Evolutionary conservation across 2,797 vertebrate genomes (phyloP), one percentile per base, ranked within the genome.

Genomic region (Neostethus bicornis): DNA sequence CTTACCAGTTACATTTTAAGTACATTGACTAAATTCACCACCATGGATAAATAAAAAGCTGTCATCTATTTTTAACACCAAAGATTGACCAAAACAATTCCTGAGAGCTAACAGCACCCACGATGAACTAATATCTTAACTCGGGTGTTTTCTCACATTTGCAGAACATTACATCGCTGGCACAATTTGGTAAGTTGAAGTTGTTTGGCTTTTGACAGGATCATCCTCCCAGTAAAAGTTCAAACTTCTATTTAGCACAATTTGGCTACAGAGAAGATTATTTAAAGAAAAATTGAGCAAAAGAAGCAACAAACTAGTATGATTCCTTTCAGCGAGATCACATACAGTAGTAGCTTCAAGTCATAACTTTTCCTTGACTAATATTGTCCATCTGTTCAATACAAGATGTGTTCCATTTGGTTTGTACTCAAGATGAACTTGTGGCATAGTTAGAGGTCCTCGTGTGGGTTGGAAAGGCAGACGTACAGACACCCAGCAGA

Each of bases 401-500:
- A 52, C 69, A 68, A 75, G 59, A 79, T 65, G 66, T 54, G 49
- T 32, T 83, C 38, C 63, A 58, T 80, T 85, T 46, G 61, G 58
- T 75, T 56, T 51, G 67, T 47, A 77, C 73, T 85, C 52, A 48
- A 21, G 47, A 47, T 85, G 70, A 85, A 85, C 85, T 86, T 56
- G 72, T 61, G 57, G 59, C 77, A n/a, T 70, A 29, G 79, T 47
- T 70, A 69, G 84, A 59, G 71, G 71, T 73, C 67, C 61, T 59
- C 61, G 64, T 70, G 81, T 76, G 74, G 70, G 73, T 65, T 74
- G 74, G 56, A 35, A 63, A 74, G 66, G 59, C 73, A 75, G 79
- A 61, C 28, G 37, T 60, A 60, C 71, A 77, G 81, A 77, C 83
- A 77, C 80, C 63, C 56, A 82, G 66, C 87, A 89, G 84, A 88